Conservation (phyloP, 2,113 vertebrate species). For the Uropsilus gracilis region DNA sequence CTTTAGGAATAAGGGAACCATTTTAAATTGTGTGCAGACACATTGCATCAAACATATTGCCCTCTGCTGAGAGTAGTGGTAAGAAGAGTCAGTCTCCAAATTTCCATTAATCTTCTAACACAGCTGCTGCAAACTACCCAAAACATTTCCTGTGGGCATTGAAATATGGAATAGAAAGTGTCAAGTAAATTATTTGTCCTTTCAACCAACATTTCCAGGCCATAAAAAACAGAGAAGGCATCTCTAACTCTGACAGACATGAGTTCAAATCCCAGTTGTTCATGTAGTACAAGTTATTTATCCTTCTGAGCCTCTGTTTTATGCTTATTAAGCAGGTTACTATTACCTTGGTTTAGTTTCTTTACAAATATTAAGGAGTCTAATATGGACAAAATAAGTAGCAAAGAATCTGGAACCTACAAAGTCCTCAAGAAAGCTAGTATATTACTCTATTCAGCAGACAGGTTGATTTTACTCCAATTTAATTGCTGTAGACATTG, state of each 20-base stretch:
- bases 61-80: background rate
- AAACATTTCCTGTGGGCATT: background rate
- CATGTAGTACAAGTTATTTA: background rate
- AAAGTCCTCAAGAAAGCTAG: background rate
- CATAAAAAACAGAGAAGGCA: background rate
- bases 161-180: background rate
- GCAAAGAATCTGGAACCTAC: background rate
- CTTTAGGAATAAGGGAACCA: constrained; percentile 1
- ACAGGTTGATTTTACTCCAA: background rate
- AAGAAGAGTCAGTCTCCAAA: background rate
- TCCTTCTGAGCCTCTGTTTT: background rate
- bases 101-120: background rate
- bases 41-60: background rate
- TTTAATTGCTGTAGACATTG: background rate
- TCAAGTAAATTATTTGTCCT: background rate
- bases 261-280: background rate
- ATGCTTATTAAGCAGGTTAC: background rate
- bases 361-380: background rate
- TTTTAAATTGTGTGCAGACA: background rate
- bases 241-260: background rate
- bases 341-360: background rate
- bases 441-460: background rate
- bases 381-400: background rate
- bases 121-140: background rate
- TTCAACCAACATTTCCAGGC: background rate